These are phyloP conservation scores for Etheostoma perlongum DNA, from an alignment of 2,797 vertebrate genomes.

Conservation along the genomic window DNA sequence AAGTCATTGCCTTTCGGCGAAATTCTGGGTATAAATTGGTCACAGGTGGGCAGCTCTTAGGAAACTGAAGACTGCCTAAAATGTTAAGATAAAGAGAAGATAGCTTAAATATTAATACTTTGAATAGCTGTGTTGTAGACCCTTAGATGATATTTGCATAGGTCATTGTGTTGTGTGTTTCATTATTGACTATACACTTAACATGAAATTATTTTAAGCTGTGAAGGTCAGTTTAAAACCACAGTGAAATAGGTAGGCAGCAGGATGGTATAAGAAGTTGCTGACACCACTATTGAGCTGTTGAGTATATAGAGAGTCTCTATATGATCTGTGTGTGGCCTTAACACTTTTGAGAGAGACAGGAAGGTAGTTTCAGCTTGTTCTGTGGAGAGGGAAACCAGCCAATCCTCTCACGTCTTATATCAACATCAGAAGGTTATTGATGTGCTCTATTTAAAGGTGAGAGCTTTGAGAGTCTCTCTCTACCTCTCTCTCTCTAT, in stretches of 20 bases:
- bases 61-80: conserved; percentile 24
- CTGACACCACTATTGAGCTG: conserved; percentile 64
- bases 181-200: conserved; percentile 23
- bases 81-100: background rate
- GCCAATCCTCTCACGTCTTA: conserved; percentile 74
- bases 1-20: background rate
- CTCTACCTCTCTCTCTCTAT: conserved; percentile 5
- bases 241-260: conserved; percentile 23
- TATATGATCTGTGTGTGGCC: conserved; percentile 80
- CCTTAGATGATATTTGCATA: conserved; percentile 1
- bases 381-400: conserved; percentile 69
- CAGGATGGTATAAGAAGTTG: conserved; percentile 50
- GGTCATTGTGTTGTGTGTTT: conserved; percentile 22
- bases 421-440: conserved; percentile 78
- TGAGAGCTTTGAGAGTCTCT: conserved; percentile 61
- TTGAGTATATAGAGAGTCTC: conserved; percentile 57
- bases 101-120: background rate
- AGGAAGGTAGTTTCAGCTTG: conserved; percentile 61
- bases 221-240: conserved; percentile 15
- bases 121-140: conserved; percentile 17
- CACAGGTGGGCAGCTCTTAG: conserved; percentile 25
- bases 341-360: conserved; percentile 45
- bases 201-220: conserved; percentile 20
- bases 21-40: conserved; percentile 28
- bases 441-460: conserved; percentile 81